phyloP scores from a whole-genome alignment of 2,888 invertebrate species.

The Tetranychus truncatus region DNA sequence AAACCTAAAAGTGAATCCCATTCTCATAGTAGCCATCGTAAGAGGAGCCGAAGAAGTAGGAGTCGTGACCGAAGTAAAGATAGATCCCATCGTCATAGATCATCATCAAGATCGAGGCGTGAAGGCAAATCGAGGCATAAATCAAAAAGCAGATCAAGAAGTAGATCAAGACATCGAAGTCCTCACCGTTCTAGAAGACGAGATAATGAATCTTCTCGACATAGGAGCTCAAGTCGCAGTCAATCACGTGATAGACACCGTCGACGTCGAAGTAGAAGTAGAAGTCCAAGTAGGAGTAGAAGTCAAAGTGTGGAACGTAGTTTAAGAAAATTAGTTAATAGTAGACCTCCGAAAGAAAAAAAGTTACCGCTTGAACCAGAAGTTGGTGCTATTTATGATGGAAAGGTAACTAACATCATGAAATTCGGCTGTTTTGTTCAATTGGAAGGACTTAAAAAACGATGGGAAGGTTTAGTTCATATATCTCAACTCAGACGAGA shows the following conservation, averaged over 20 bases:
- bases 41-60: conserved; percentile 1
- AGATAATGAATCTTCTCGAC: conserved; percentile 17
- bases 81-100: conserved; percentile 7
- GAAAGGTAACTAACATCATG: conserved; percentile 70
- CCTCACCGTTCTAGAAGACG: conserved; percentile 11
- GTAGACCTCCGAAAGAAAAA: conserved; percentile 26
- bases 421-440: conserved; percentile 97
- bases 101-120: not conserved
- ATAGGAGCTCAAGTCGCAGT: conserved; percentile 20
- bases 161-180: conserved; percentile 16
- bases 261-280: conserved; percentile 30
- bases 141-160: conserved; percentile 2
- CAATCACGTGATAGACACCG: conserved; percentile 24
- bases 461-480: conserved; percentile 87
- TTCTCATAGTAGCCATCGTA: no score
- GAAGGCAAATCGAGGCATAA: not conserved
- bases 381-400: conserved; percentile 56
- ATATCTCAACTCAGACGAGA: conserved; percentile 79
- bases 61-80: not conserved
- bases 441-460: conserved; percentile 65
- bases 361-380: conserved; percentile 37
- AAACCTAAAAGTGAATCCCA: no score
- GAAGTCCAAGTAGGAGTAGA: conserved; percentile 29
- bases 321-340: conserved; percentile 7
- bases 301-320: conserved; percentile 26